Conservation (phyloP, 2,113 vertebrate species). For the Megaleporinus macrocephalus region DNA sequence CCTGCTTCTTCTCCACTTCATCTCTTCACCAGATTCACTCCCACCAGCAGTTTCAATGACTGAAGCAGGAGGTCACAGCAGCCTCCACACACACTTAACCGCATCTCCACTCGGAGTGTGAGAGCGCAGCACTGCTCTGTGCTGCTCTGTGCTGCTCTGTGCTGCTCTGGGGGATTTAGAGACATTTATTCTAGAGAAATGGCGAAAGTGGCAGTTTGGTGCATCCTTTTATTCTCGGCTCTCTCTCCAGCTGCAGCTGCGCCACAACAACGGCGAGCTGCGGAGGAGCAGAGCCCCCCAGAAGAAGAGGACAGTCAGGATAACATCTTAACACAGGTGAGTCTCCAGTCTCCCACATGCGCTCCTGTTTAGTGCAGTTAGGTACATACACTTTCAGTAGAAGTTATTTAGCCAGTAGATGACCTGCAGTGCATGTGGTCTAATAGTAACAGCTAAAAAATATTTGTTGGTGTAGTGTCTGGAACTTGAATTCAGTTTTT, state of each 20-base stretch:
- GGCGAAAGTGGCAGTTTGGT: slow-evolving; percentile 41
- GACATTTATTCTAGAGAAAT: slow-evolving; percentile 27
- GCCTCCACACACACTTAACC: not conserved
- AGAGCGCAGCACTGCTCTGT: too few species aligned
- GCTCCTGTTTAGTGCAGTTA: not conserved
- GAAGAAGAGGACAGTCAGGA: slow-evolving; percentile 80
- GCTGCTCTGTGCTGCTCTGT: not conserved
- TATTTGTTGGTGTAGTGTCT: too few species aligned
- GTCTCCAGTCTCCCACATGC: not conserved
- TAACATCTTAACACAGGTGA: slow-evolving; percentile 86
- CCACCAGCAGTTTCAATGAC: not conserved
- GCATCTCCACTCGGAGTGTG: not conserved
- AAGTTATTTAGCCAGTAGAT: too few species aligned
- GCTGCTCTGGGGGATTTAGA: not conserved
- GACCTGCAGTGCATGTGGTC: too few species aligned
- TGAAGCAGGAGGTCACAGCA: not conserved
- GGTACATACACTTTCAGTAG: too few species aligned
- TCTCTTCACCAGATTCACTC: not conserved
- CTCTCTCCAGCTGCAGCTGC: slow-evolving; percentile 52
- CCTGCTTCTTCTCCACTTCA: slow-evolving; percentile 8
- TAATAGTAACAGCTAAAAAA: too few species aligned
- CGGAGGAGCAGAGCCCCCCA: slow-evolving; percentile 68
- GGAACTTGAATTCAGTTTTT: too few species aligned
- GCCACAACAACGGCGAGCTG: slow-evolving; percentile 38
- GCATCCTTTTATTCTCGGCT: slow-evolving; percentile 59